Evolutionary conservation across 2,888 invertebrate species (phyloP).

Genomic region (Empis livida): DNA sequence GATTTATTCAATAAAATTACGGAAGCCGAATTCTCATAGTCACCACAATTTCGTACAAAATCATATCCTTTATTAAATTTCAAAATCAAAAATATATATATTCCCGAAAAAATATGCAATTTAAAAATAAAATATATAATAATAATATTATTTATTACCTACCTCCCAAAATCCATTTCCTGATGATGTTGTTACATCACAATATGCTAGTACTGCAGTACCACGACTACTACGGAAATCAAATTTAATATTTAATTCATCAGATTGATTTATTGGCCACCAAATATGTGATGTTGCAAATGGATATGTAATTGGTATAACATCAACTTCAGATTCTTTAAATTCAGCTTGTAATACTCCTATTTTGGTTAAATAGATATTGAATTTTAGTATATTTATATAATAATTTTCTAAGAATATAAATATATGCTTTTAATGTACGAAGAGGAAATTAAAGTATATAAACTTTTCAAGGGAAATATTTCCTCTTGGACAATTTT

Average conservation of each 20-base stretch:
- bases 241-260: constrained; percentile 64
- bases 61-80: too few species aligned
- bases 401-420: too few species aligned
- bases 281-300: constrained; percentile 82
- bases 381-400: too few species aligned
- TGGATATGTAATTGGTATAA: constrained; percentile 82
- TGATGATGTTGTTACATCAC: constrained; percentile 58
- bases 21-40: too few species aligned
- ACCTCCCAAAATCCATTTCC: constrained; percentile 82
- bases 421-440: too few species aligned
- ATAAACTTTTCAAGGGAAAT: too few species aligned
- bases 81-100: too few species aligned
- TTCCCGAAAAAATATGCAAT: too few species aligned
- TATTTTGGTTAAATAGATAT: constrained; percentile 15
- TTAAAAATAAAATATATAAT: neutral
- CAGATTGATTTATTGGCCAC: constrained; percentile 68
- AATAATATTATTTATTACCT: constrained; percentile 12
- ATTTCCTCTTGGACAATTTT: too few species aligned
- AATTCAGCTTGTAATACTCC: constrained; percentile 71
- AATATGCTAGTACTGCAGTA: constrained; percentile 74
- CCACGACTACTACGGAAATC: constrained; percentile 77
- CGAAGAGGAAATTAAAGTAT: too few species aligned
- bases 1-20: too few species aligned
- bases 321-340: constrained; percentile 69
- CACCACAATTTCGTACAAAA: too few species aligned